Conservation (phyloP, 2,888 invertebrate genomes). For the Aphidius colemani region DNA sequence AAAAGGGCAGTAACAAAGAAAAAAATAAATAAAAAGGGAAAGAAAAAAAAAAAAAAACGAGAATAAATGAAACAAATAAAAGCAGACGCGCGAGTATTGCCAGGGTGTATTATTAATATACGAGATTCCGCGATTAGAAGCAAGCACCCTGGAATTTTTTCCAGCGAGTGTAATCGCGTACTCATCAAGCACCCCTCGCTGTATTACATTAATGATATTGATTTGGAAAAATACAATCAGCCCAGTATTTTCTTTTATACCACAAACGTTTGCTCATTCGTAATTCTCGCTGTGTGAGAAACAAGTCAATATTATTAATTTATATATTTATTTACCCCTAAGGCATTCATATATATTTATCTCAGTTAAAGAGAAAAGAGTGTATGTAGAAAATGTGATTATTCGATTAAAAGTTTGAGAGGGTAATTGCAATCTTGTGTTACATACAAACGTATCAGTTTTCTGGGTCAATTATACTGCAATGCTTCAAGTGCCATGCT, state of each 20-base stretch:
- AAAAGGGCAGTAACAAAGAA: too few relatives aligned
- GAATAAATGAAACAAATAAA: constrained; percentile 18
- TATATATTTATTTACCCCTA: too few relatives aligned
- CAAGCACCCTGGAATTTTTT: constrained; percentile 28
- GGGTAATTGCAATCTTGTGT: too few relatives aligned
- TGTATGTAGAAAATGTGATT: not conserved
- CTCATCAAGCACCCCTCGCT: constrained; percentile 54
- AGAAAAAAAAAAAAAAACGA: constrained; percentile 1
- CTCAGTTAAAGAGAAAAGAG: not conserved
- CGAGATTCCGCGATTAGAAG: constrained; percentile 32
- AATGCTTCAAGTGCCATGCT: too few relatives aligned
- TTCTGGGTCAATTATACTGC: too few relatives aligned
- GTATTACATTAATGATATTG: constrained; percentile 58
- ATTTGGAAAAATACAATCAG: constrained; percentile 55
- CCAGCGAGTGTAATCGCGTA: constrained; percentile 41
- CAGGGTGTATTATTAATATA: constrained; percentile 29
- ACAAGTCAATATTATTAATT: constrained; percentile 6
- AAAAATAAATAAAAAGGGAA: not conserved
- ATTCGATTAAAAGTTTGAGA: too few relatives aligned
- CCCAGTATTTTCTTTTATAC: constrained; percentile 29
- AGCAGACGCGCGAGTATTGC: constrained; percentile 21
- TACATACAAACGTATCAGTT: too few relatives aligned
- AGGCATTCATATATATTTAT: constrained; percentile 3
- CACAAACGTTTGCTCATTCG: constrained; percentile 14
- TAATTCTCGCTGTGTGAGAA: constrained; percentile 9